A percentile compares a stretch with the other conserved stretches of the same genome.
Evolutionary conservation across 2,797 vertebrate genomes (phyloP).

Genomic region (Arrhamphus sclerolepis): DNA sequence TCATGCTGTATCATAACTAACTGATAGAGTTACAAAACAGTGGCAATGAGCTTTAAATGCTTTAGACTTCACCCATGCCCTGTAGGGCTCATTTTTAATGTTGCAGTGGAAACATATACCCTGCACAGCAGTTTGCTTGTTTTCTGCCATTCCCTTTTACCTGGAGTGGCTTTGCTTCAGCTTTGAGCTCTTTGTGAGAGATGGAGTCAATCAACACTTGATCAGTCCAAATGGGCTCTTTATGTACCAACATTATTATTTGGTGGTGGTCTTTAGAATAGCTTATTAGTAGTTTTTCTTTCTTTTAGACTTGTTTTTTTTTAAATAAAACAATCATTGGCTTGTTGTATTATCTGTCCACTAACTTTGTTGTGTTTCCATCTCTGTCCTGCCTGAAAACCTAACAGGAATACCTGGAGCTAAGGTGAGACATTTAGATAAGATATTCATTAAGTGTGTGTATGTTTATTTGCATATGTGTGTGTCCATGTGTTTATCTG

Average conservation of each 20-base stretch:
- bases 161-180: slow-evolving; percentile 53
- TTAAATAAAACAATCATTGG: neutral
- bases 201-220: slow-evolving; percentile 70
- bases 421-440: slow-evolving; percentile 83
- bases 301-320: too few relatives aligned
- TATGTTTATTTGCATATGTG: slow-evolving; percentile 7
- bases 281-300: slow-evolving; percentile 7
- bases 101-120: slow-evolving; percentile 1
- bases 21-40: neutral
- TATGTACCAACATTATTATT: slow-evolving; percentile 23
- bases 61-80: slow-evolving; percentile 3
- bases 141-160: slow-evolving; percentile 22
- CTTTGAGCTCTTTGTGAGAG: slow-evolving; percentile 48
- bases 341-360: slow-evolving; percentile 12
- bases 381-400: slow-evolving; percentile 25
- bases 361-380: slow-evolving; percentile 60
- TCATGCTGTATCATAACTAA: neutral
- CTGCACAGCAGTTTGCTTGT: slow-evolving; percentile 3
- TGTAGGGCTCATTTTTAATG: slow-evolving; percentile 2
- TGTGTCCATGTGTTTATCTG: slow-evolving; percentile 19
- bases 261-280: slow-evolving; percentile 48
- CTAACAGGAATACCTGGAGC: slow-evolving; percentile 82
- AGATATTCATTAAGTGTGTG: slow-evolving; percentile 1
- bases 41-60: neutral
- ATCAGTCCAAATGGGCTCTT: slow-evolving; percentile 65